phyloP scores from a whole-genome alignment of 2,113 vertebrate genomes.

The Dendrocopos noguchii region DNA sequence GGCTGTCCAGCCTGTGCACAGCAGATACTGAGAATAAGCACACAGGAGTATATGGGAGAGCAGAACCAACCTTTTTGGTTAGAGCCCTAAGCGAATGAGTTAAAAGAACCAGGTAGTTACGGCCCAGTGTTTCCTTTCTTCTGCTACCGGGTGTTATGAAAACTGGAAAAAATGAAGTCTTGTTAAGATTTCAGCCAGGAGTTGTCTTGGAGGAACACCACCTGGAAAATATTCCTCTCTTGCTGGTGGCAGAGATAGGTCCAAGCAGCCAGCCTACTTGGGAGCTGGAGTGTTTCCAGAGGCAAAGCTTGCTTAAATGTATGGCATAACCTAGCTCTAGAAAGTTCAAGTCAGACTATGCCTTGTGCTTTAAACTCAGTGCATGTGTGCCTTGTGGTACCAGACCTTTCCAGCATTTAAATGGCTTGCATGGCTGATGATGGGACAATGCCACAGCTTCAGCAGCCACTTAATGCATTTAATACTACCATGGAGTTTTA shows the following conservation, averaged over 20 bases:
- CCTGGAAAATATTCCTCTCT: background rate
- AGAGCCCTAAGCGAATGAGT: background rate
- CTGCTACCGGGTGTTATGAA: background rate
- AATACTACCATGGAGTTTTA: background rate
- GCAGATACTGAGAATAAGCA: background rate
- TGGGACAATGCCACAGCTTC: background rate
- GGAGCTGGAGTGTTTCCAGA: background rate
- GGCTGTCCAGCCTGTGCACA: background rate
- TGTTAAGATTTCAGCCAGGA: background rate
- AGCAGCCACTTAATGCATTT: background rate
- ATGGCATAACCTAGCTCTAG: background rate
- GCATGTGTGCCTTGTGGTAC: background rate
- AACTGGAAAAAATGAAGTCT: background rate
- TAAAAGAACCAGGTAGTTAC: background rate
- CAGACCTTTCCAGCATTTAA: background rate
- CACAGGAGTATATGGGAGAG: background rate
- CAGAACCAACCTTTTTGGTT: background rate
- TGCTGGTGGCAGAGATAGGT: background rate
- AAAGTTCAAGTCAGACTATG: background rate
- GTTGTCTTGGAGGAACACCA: background rate
- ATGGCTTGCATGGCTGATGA: background rate
- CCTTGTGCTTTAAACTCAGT: background rate
- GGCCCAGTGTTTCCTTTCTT: background rate
- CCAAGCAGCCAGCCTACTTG: background rate
- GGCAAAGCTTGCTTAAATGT: background rate